Evolutionary conservation across 2,797 vertebrate genomes (phyloP).

Genomic region (Pogoniulus pusillus): DNA sequence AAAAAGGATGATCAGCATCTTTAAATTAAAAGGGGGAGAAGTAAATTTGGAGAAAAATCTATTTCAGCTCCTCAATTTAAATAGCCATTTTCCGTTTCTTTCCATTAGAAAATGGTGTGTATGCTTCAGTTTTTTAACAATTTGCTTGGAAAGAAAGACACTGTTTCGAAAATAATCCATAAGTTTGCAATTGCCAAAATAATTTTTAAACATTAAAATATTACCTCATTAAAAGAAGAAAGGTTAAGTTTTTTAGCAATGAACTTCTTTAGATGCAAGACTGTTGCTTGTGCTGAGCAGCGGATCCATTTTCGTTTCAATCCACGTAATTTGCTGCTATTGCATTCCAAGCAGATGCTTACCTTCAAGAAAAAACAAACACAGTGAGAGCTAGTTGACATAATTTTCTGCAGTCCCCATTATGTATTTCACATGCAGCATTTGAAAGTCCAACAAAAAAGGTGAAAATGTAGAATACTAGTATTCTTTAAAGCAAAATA

Average conservation of each 20-base stretch:
- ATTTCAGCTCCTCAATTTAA: not conserved
- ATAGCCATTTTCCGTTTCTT: not conserved
- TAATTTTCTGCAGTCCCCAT: not conserved
- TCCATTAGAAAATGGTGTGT: not conserved
- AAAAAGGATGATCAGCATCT: not conserved
- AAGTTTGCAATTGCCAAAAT: not conserved
- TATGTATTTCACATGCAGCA: not conserved
- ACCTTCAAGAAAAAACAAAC: constrained; percentile 78
- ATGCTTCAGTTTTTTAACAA: not conserved
- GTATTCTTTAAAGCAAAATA: not conserved
- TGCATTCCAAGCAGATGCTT: constrained; percentile 96
- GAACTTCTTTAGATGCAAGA: constrained; percentile 97
- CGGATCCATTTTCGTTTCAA: constrained; percentile 96
- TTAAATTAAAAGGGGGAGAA: not conserved
- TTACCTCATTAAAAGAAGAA: constrained; percentile 98
- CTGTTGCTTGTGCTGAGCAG: constrained; percentile 94
- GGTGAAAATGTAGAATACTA: not conserved
- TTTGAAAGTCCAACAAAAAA: constrained; percentile 7
- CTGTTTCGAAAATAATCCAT: not conserved
- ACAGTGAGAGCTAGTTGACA: not conserved
- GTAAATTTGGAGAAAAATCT: not conserved
- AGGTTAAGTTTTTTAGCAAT: constrained; percentile 98
- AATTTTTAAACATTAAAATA: not conserved
- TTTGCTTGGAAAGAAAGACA: not conserved
- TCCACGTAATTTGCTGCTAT: constrained; percentile 94